Evolutionary conservation across 2,113 vertebrate species (phyloP).

Genomic region (Anser brachyrhynchus): DNA sequence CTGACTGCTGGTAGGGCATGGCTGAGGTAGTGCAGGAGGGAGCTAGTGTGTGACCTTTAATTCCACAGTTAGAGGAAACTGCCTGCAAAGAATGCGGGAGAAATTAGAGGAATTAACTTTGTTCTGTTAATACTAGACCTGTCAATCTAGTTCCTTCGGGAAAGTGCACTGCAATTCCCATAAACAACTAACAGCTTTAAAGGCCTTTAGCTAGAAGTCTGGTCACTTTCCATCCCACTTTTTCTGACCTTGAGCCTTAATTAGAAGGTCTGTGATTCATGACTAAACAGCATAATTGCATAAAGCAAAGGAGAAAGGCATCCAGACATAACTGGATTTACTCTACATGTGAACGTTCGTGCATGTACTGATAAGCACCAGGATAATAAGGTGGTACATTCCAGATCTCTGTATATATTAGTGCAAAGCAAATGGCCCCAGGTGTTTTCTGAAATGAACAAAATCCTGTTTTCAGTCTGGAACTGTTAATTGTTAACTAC

Average conservation of each 20-base stretch:
- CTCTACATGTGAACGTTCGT: neutral
- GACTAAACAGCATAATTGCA: constrained; percentile 3
- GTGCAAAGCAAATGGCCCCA: neutral
- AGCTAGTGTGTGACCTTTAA: neutral
- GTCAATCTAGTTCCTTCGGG: neutral
- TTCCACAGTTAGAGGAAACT: constrained; percentile 21
- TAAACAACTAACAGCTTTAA: neutral
- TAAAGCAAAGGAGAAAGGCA: neutral
- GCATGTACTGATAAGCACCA: neutral
- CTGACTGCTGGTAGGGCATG: neutral
- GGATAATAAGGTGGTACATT: neutral
- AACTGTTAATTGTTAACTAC: constrained; percentile 54
- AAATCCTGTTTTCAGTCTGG: neutral
- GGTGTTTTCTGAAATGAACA: neutral
- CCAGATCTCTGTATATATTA: neutral
- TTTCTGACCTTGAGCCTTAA: constrained; percentile 31
- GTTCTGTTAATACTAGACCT: constrained; percentile 42
- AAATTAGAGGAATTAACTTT: constrained; percentile 52
- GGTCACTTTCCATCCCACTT: neutral
- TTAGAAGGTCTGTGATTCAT: constrained; percentile 10
- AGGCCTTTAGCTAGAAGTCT: neutral
- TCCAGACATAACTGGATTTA: constrained; percentile 2
- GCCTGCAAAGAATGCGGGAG: constrained; percentile 30
- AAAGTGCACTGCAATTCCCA: neutral
- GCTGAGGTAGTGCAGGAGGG: neutral